Conservation (phyloP, 2,888 invertebrate genomes). For the Hyposoter didymator region DNA sequence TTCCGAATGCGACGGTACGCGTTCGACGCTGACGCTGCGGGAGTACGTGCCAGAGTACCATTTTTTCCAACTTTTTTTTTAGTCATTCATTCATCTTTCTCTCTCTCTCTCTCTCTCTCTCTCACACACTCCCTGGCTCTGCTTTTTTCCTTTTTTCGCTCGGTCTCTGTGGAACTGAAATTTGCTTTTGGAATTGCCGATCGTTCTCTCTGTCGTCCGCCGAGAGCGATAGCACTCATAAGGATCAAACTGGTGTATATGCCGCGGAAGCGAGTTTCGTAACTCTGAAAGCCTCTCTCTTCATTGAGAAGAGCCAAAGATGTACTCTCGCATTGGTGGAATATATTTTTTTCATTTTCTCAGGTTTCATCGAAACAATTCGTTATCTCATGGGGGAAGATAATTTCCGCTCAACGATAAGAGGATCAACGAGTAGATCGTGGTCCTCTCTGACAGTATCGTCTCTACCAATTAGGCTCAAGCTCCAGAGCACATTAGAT, state of each 20-base stretch:
- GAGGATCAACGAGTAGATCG: background rate
- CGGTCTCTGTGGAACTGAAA: conserved; percentile 50
- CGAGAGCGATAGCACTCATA: conserved; percentile 38
- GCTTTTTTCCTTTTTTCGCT: background rate
- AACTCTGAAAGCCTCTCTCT: conserved; percentile 13
- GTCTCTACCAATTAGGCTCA: background rate
- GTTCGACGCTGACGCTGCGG: conserved; percentile 34
- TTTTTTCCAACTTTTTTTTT: conserved; percentile 45
- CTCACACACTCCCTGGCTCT: background rate
- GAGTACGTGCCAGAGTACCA: conserved; percentile 32
- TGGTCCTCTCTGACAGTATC: background rate
- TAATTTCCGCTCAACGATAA: background rate
- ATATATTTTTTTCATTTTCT: conserved; percentile 22
- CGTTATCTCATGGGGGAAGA: background rate
- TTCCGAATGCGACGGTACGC: conserved; percentile 32
- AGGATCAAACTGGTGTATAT: conserved; percentile 20
- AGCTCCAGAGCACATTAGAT: no score
- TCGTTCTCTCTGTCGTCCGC: conserved; percentile 14
- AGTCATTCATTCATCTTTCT: conserved; percentile 55
- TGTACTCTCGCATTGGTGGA: background rate
- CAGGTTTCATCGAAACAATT: background rate
- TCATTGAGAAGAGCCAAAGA: background rate
- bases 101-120: background rate
- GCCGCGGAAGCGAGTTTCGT: background rate
- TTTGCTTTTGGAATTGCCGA: conserved; percentile 50